Conservation (phyloP, 2,888 invertebrate species). For the Coleophora deauratella region DNA sequence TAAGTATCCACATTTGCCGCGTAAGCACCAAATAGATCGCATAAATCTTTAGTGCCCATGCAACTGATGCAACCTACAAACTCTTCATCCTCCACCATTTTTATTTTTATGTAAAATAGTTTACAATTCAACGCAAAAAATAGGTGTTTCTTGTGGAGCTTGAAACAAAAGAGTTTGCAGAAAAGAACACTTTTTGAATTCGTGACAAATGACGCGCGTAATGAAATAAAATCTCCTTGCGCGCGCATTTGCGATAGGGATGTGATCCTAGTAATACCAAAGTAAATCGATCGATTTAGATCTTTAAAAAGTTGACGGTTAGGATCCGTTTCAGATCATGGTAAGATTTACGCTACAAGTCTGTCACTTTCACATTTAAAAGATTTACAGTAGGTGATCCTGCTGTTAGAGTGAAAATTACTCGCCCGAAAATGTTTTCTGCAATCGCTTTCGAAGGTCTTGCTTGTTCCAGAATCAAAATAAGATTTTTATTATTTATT, state of each 20-base stretch:
- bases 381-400: too few relatives aligned
- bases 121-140: neutral
- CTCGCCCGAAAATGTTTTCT: too few relatives aligned
- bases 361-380: too few relatives aligned
- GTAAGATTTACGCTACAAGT: too few relatives aligned
- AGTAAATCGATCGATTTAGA: too few relatives aligned
- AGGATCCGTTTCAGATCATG: too few relatives aligned
- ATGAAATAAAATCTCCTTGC: neutral
- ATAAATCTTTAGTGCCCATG: slow-evolving; percentile 61
- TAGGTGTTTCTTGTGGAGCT: slow-evolving; percentile 2
- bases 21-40: slow-evolving; percentile 65
- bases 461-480: too few relatives aligned
- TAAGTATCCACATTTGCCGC: slow-evolving; percentile 57
- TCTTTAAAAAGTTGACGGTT: too few relatives aligned
- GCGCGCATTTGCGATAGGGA: slow-evolving; percentile 3
- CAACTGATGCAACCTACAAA: slow-evolving; percentile 69
- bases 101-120: slow-evolving; percentile 12
- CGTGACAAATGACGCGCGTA: slow-evolving; percentile 19
- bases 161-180: slow-evolving; percentile 10
- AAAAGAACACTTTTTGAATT: slow-evolving; percentile 28
- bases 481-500: too few relatives aligned
- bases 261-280: too few relatives aligned
- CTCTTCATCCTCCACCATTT: slow-evolving; percentile 58
- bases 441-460: too few relatives aligned
- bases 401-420: too few relatives aligned